Conservation (phyloP, 1,140 invertebrate genomes). For the Cydia splendana region DNA sequence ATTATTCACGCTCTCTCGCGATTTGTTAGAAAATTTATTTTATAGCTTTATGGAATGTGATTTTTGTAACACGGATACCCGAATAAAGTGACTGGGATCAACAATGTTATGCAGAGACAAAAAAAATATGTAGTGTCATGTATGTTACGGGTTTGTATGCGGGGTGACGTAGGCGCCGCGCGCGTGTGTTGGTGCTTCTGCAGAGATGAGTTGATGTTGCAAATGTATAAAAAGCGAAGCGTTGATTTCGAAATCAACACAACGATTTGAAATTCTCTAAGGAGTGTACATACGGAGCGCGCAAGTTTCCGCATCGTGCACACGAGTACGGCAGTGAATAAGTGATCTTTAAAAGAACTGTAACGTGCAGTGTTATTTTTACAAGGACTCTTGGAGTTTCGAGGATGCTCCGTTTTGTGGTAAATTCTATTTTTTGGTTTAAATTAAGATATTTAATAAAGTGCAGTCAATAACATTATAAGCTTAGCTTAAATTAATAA, state of each 20-base stretch:
- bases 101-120: constrained; percentile 61
- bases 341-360: constrained; percentile 57
- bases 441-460: constrained; percentile 9
- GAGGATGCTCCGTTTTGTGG: constrained; percentile 64
- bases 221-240: constrained; percentile 77
- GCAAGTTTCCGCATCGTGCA: constrained; percentile 67
- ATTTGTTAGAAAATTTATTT: constrained; percentile 42
- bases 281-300: constrained; percentile 65
- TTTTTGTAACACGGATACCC: constrained; percentile 61
- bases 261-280: constrained; percentile 74
- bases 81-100: constrained; percentile 60
- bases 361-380: constrained; percentile 55
- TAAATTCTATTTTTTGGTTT: constrained; percentile 29
- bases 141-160: constrained; percentile 47
- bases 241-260: constrained; percentile 78
- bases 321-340: constrained; percentile 55
- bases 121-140: constrained; percentile 56
- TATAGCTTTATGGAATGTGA: constrained; percentile 41
- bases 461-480: constrained; percentile 4
- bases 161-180: constrained; percentile 34
- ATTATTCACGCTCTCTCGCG: constrained; percentile 33
- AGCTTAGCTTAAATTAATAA: constrained; percentile 11
- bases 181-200: constrained; percentile 32
- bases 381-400: constrained; percentile 44
- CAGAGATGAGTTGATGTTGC: constrained; percentile 74